Evolutionary conservation across 1,140 invertebrate species (phyloP).

Genomic region (Olivierus martensii): DNA sequence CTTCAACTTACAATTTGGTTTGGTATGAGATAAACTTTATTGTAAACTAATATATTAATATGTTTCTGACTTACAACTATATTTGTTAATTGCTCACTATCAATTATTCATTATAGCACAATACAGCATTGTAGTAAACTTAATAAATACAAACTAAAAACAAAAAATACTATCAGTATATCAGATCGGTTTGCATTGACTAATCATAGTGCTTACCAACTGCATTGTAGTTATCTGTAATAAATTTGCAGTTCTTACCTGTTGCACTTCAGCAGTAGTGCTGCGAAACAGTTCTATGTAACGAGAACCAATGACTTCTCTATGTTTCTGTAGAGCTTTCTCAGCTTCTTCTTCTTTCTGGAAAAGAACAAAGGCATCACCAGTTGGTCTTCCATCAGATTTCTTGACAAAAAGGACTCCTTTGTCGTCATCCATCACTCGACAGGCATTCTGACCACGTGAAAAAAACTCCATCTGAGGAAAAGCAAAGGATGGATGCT

Average conservation of each 20-base stretch:
- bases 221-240: too few species aligned
- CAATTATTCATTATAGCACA: too few species aligned
- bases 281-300: slow-evolving; percentile 98
- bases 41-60: too few species aligned
- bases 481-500: slow-evolving; percentile 20
- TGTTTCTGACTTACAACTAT: too few species aligned
- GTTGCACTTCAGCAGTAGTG: slow-evolving; percentile 97
- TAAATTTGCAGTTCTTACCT: slow-evolving; percentile 52
- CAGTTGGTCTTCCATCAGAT: slow-evolving; percentile 87
- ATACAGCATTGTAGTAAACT: too few species aligned
- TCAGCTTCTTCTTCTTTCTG: slow-evolving; percentile 73
- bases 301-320: slow-evolving; percentile 84
- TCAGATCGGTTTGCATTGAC: too few species aligned
- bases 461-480: slow-evolving; percentile 92
- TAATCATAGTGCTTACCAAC: too few species aligned
- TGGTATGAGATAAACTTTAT: too few species aligned
- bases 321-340: slow-evolving; percentile 82
- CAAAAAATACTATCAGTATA: too few species aligned
- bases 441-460: slow-evolving; percentile 63
- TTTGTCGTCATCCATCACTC: slow-evolving; percentile 79
- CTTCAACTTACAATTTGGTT: too few species aligned
- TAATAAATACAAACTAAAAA: too few species aligned
- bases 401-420: slow-evolving; percentile 94
- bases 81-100: too few species aligned
- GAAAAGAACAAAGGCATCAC: slow-evolving; percentile 97